phyloP scores from a whole-genome alignment of 2,113 vertebrate genomes.

The Bambusicola thoracicus region DNA sequence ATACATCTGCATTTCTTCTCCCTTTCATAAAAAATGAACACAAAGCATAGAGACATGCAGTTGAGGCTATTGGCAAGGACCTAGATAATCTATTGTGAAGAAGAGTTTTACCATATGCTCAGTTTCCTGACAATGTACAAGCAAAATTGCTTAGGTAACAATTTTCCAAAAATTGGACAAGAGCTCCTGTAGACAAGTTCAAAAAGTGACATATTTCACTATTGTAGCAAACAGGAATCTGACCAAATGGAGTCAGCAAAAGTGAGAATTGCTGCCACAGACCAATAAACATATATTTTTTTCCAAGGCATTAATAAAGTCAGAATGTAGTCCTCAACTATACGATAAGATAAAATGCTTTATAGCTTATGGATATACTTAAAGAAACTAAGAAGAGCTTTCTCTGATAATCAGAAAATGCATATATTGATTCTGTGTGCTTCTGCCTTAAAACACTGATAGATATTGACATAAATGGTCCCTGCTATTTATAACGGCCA shows the following conservation, averaged over 20 bases:
- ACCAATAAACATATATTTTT: neutral
- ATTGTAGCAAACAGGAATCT: neutral
- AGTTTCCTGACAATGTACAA: neutral
- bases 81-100: neutral
- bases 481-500: neutral
- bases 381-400: neutral
- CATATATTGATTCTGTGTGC: neutral
- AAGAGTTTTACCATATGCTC: neutral
- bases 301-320: neutral
- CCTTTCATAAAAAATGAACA: neutral
- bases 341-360: conserved; percentile 32
- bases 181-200: neutral
- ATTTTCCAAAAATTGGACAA: neutral
- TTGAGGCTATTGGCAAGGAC: neutral
- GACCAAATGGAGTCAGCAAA: neutral
- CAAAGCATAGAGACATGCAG: neutral
- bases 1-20: neutral
- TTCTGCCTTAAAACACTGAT: neutral
- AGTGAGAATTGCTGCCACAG: neutral
- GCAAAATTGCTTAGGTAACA: neutral
- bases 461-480: neutral
- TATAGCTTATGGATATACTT: neutral
- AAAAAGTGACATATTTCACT: neutral
- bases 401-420: neutral
- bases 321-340: neutral